Conservation (phyloP, 2,797 vertebrate genomes). For the Benthosema pterotum region DNA sequence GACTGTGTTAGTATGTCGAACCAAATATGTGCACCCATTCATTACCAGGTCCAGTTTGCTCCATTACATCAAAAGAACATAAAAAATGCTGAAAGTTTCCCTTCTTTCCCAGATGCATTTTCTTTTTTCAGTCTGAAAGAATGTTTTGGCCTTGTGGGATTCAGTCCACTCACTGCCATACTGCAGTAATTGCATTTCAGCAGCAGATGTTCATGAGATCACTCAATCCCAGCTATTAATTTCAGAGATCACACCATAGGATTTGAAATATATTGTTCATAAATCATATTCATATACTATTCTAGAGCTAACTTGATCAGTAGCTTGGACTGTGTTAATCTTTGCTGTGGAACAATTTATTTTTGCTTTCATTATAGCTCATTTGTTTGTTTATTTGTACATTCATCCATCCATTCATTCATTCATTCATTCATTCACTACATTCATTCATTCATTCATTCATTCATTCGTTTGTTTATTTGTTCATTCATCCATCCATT, state of each 20-base stretch:
- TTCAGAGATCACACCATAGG: slow-evolving; percentile 7
- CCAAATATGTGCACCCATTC: too few relatives aligned
- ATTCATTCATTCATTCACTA: neutral
- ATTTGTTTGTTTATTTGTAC: neutral
- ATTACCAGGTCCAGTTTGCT: neutral
- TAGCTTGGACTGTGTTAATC: neutral
- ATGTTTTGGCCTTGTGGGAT: slow-evolving; percentile 2
- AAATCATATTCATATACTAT: slow-evolving; percentile 11
- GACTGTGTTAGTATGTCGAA: too few relatives aligned
- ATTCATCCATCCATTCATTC: slow-evolving; percentile 5
- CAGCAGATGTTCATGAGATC: slow-evolving; percentile 44
- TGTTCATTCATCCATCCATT: slow-evolving; percentile 3
- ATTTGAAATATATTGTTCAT: slow-evolving; percentile 23
- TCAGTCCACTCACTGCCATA: slow-evolving; percentile 14
- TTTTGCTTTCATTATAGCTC: neutral
- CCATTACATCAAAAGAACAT: neutral
- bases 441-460: slow-evolving; percentile 7
- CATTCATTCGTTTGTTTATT: neutral
- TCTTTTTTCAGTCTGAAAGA: neutral
- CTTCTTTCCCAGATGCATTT: slow-evolving; percentile 16
- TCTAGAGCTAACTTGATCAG: neutral
- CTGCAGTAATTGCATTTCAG: slow-evolving; percentile 22
- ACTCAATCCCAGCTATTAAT: slow-evolving; percentile 21
- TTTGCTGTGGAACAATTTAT: neutral
- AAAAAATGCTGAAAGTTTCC: neutral